Base-by-base conservation (phyloP, 2,797 vertebrate species). In the Australoheros facetus region DNA sequence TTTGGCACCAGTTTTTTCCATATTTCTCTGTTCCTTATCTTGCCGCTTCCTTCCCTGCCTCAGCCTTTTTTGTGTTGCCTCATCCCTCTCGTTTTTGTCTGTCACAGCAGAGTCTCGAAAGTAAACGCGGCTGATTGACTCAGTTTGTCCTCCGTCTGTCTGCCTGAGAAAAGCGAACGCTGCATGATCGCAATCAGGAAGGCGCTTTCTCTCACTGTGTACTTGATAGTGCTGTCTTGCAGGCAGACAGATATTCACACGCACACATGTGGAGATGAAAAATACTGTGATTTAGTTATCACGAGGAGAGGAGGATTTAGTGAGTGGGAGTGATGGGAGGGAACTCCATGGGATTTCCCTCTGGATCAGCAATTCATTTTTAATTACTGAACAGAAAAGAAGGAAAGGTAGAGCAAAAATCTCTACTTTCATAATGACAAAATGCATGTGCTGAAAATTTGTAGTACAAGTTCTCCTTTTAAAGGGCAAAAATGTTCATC, bases 291-390 rank as follows among this genome's bases (percentile, higher is more conserved):
- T 90, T 90, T 82, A 89, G 87, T 92, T 90, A 91, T 92, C 87
- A 83, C 23, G 79, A 79, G 72, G 75, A 74, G n/a, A 71, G 56
- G 69, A 73, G 73, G 54, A 81, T 86, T 77, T 62, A 71, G 60
- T 70, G 83, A 89, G 89, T 87, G 71, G 84, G 85, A 85, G 85
- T 88, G 75, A 90, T 73, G 79, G 81, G 79, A 90, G 85, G 87
- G 82, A 90, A 90, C 89, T 93, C 89, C 84, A 3, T 86, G 87
- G 87, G 89, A 93, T 92, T 91, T 87, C 89, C 91, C 85, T 85
- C 69, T 73, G 75, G 77, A 87, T 88, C 80, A 86, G 75, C 74
- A 53, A 9, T 78, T 83, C 19, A 69, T 58, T 71, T 78, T 10
- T 53, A 21, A 57, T 54, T 32, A 58, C 23, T 69, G 30, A 80